phyloP scores from a whole-genome alignment of 2,113 vertebrate genomes.

The Scophthalmus maximus region DNA sequence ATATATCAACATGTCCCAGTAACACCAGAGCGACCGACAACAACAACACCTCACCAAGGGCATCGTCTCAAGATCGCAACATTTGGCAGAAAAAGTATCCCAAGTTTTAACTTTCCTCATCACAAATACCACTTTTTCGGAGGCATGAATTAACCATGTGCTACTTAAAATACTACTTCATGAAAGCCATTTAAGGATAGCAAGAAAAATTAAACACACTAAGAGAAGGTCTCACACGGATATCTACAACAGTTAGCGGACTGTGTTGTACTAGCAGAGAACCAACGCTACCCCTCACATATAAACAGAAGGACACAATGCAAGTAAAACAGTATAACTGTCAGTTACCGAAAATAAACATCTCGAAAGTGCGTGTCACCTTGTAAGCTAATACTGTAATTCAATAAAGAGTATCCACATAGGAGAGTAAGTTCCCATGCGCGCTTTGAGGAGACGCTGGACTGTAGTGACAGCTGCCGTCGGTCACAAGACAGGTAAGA shows the following conservation, averaged over 20 bases:
- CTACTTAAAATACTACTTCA: not conserved
- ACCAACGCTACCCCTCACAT: not conserved
- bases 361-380: conserved; percentile 34
- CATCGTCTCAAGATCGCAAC: too few species aligned
- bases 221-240: not conserved
- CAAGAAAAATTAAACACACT: not conserved
- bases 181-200: not conserved
- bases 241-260: conserved; percentile 12
- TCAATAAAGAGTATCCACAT: conserved; percentile 21
- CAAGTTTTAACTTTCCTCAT: not conserved
- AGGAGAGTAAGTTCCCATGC: conserved; percentile 30
- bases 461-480: conserved; percentile 30
- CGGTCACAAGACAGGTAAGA: conserved; percentile 15
- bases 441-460: conserved; percentile 6
- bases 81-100: too few species aligned
- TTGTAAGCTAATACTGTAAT: conserved; percentile 8
- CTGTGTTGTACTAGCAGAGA: not conserved
- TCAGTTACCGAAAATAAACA: conserved; percentile 71
- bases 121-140: not conserved
- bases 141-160: not conserved
- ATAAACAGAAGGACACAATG: conserved; percentile 6
- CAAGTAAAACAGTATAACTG: not conserved
- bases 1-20: conserved; percentile 36
- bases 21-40: conserved; percentile 6
- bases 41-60: not conserved